These are phyloP conservation scores for Campylomormyrus tamandua DNA, from an alignment of 2,113 vertebrate species.

Conservation along the genomic window DNA sequence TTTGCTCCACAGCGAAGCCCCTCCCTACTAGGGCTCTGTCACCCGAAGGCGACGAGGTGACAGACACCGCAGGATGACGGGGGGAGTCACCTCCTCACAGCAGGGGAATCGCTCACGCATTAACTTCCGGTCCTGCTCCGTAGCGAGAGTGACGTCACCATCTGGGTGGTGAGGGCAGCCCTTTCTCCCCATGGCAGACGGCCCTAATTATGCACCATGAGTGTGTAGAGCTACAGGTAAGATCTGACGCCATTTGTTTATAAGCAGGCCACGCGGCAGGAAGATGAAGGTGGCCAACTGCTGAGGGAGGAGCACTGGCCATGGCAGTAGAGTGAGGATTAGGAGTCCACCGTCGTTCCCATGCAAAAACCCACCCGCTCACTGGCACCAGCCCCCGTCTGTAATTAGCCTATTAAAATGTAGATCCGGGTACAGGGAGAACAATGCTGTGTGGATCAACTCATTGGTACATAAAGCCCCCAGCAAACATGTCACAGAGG, in stretches of 20 bases:
- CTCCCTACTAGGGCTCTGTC: neutral
- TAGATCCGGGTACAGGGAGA: constrained; percentile 55
- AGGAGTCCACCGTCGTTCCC: constrained; percentile 44
- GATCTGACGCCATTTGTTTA: neutral
- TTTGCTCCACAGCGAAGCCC: neutral
- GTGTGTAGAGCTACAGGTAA: neutral
- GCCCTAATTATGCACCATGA: neutral
- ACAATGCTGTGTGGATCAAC: constrained; percentile 47
- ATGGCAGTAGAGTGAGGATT: constrained; percentile 36
- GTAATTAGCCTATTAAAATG: constrained; percentile 61
- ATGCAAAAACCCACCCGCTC: constrained; percentile 17
- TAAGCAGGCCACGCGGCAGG: too few relatives aligned
- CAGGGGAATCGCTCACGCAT: neutral
- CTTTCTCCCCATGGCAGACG: neutral
- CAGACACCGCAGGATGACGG: neutral
- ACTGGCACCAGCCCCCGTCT: constrained; percentile 29
- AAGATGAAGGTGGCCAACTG: neutral
- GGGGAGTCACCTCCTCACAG: neutral
- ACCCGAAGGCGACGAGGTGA: neutral
- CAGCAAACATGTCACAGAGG: constrained; percentile 38
- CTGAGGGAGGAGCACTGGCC: neutral
- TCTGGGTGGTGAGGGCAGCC: neutral
- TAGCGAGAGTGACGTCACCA: neutral
- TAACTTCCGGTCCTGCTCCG: neutral
- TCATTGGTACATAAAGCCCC: constrained; percentile 48